Evolutionary conservation across 2,888 invertebrate genomes (phyloP), one percentile per base, ranked within the genome.

Genomic region (Bimastos eiseni): DNA sequence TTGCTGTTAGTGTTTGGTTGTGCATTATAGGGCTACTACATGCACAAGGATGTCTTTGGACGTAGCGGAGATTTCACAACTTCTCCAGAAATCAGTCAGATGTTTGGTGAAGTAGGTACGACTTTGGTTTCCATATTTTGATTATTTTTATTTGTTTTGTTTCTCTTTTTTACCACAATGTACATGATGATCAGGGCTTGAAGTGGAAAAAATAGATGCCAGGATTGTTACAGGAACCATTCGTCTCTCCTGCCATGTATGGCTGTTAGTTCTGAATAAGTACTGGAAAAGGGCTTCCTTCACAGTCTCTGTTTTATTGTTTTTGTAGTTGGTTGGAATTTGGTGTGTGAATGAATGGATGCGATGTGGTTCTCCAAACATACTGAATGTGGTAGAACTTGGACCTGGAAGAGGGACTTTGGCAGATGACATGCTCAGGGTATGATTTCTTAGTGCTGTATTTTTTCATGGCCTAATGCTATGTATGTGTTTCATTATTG

Each of bases 401-500:
- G 99, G 99, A 0, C 99, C 99, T 8, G 99, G 99, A 2, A 96
- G 98, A 93, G 99, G 98, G 30, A 98, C 98, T 4, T 96, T 99
- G 92, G 96, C 97, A 92, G 96, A 96, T 92, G 99, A 99, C 95
- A 96, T 99, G 92, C 95, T 99, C 44, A 96, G 97, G 95, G 98
- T 98, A 90, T 17, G 24, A 55, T 6, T 30, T 55, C 1, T 55
- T 55, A 30, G 11, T 70, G 70, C 30, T 70, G n/a, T 70, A 70
- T 70, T n/a, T 6, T 70, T 70, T 70, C 49, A 49, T 49, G 49
- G 49, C 24, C 44, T 70, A n/a, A 30, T n/a, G 17, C 4, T n/a
- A 8, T n/a, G n/a, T n/a, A n/a, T 70, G 70, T n/a, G 55, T 55
- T 55, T 55, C 24, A 55, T 55, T 55, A 55, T 55, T 30, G 55